Conservation (phyloP, 2,797 vertebrate genomes). For the Otolemur crassicaudatus region DNA sequence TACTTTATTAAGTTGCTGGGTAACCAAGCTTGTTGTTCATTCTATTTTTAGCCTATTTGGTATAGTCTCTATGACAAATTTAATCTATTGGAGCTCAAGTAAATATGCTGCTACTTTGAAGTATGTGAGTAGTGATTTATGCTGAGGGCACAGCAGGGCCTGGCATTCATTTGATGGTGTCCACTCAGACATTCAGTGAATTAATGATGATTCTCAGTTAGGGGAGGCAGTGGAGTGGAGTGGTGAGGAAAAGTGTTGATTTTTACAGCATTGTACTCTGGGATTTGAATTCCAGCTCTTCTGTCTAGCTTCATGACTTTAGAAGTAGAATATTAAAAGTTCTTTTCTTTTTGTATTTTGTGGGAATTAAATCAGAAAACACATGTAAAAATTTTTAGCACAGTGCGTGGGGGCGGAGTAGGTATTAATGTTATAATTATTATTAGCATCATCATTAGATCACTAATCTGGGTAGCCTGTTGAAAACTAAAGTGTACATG, state of each 20-base stretch:
- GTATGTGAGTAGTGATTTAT: neutral
- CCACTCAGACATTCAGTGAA: neutral
- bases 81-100: slow-evolving; percentile 34
- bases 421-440: slow-evolving; percentile 3
- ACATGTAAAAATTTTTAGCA: neutral
- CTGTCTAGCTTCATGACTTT: slow-evolving; percentile 6
- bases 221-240: neutral
- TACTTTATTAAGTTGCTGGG: slow-evolving; percentile 58
- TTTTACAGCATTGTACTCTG: slow-evolving; percentile 6
- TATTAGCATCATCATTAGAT: neutral
- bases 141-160: neutral
- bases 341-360: slow-evolving; percentile 17
- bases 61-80: slow-evolving; percentile 12
- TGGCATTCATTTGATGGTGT: neutral
- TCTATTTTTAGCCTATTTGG: slow-evolving; percentile 58
- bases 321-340: neutral
- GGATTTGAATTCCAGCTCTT: neutral
- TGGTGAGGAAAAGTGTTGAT: slow-evolving; percentile 29
- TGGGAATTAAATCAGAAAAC: slow-evolving; percentile 43
- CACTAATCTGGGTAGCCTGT: neutral
- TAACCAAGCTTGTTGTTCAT: slow-evolving; percentile 44
- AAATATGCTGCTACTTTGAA: slow-evolving; percentile 13
- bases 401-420: neutral
- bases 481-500: neutral
- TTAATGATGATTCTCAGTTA: slow-evolving; percentile 30